These are phyloP conservation scores for Anas platyrhynchos DNA, from an alignment of 2,113 vertebrate genomes.

Conservation along the genomic window DNA sequence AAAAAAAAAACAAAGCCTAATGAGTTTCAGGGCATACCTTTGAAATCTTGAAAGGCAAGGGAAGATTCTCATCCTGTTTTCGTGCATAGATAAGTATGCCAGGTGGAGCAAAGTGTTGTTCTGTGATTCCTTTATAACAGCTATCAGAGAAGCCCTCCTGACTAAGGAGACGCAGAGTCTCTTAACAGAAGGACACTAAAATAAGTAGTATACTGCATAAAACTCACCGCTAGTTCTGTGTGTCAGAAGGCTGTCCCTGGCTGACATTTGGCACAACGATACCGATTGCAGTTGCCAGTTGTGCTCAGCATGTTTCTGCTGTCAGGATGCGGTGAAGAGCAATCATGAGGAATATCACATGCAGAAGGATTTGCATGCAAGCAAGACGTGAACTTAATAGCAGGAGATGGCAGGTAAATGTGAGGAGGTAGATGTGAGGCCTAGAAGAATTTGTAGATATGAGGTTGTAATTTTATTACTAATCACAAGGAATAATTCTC, in stretches of 20 bases:
- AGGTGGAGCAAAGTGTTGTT: neutral
- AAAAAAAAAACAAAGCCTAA: neutral
- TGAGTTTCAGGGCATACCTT: neutral
- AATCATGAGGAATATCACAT: neutral
- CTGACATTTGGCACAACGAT: neutral
- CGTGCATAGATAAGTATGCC: neutral
- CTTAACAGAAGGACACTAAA: neutral
- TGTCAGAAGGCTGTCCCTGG: neutral
- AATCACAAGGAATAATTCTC: conserved; percentile 29
- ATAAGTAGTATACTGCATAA: neutral
- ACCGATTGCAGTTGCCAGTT: neutral
- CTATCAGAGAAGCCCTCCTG: neutral
- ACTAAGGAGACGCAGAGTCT: neutral
- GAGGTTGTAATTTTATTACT: conserved; percentile 39
- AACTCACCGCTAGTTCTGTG: neutral
- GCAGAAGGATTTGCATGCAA: neutral
- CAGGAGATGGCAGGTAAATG: neutral
- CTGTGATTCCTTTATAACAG: neutral
- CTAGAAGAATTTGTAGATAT: neutral
- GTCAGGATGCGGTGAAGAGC: neutral
- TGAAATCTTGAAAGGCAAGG: neutral
- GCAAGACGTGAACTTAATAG: neutral
- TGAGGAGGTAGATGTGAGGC: neutral
- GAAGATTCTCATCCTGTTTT: neutral
- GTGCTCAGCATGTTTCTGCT: neutral